phyloP scores from a whole-genome alignment of 2,797 vertebrate species.

The Rallus crepitans region DNA sequence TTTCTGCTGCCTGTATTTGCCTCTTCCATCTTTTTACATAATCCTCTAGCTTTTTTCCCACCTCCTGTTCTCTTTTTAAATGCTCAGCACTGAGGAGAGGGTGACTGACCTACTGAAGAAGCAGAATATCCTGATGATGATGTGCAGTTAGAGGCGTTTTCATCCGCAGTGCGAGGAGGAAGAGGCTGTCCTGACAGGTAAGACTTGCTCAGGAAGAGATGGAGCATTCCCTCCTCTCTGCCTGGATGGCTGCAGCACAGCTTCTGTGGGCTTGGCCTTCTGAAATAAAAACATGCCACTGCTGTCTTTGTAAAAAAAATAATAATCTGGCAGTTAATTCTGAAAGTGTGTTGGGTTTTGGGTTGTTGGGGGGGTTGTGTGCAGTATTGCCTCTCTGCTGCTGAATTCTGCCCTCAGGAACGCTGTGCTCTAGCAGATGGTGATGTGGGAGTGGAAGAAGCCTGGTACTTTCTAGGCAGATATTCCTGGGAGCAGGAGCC shows the following conservation, averaged over 20 bases:
- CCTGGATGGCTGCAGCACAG: neutral
- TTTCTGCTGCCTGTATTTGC: neutral
- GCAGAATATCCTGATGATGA: neutral
- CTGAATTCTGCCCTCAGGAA: neutral
- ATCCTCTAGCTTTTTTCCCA: neutral
- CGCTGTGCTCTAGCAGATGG: neutral
- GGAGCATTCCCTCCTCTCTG: neutral
- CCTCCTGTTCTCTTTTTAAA: neutral
- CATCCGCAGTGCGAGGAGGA: neutral
- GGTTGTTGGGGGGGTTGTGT: rapidly evolving
- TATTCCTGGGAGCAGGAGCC: neutral
- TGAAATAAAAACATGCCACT: neutral
- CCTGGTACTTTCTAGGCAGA: neutral
- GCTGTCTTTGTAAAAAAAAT: neutral
- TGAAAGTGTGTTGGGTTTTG: neutral
- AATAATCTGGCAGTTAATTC: neutral
- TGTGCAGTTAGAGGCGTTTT: neutral
- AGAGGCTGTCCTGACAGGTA: neutral
- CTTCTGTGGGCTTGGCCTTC: neutral
- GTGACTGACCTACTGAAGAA: neutral
- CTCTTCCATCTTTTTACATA: neutral
- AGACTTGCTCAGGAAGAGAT: neutral
- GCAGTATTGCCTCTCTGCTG: neutral
- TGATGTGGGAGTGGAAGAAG: conserved; percentile 2
- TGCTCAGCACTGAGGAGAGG: neutral